A percentile compares a stretch with the other conserved stretches of the same genome.
Evolutionary conservation across 1,140 invertebrate genomes (phyloP).

Genomic region (Megalopta genalis): DNA sequence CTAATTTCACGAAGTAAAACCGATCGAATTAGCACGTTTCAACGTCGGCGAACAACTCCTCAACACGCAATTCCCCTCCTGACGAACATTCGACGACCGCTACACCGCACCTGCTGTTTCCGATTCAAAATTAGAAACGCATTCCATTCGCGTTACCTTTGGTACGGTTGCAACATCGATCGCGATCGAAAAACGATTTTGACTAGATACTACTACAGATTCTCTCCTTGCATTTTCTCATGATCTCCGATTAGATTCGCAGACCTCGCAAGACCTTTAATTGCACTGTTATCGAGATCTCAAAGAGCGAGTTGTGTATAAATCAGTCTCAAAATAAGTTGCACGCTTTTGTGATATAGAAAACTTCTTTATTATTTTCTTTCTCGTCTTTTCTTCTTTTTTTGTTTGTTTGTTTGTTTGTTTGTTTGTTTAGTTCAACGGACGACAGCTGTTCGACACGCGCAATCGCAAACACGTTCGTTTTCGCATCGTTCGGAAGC

Average conservation of each 20-base stretch:
- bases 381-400: neutral
- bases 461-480: neutral
- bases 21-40: neutral
- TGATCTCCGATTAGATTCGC: conserved; percentile 53
- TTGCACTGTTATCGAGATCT: conserved; percentile 57
- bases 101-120: neutral
- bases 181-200: conserved; percentile 38
- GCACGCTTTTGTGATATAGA: conserved; percentile 49
- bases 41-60: neutral
- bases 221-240: conserved; percentile 7
- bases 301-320: conserved; percentile 44
- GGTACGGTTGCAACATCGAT: conserved; percentile 18
- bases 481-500: no score
- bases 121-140: neutral
- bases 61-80: no score
- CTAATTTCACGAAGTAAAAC: neutral
- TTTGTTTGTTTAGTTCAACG: conserved; percentile 39
- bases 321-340: conserved; percentile 59
- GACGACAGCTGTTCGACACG: conserved; percentile 58
- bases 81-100: neutral
- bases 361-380: conserved; percentile 31
- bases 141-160: neutral
- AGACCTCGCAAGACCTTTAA: conserved; percentile 41
- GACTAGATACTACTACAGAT: conserved; percentile 51
- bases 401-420: neutral